A percentile compares a stretch with the other conserved stretches of the same genome.
phyloP scores from a whole-genome alignment of 2,797 vertebrate species.

The Pterois miles region DNA sequence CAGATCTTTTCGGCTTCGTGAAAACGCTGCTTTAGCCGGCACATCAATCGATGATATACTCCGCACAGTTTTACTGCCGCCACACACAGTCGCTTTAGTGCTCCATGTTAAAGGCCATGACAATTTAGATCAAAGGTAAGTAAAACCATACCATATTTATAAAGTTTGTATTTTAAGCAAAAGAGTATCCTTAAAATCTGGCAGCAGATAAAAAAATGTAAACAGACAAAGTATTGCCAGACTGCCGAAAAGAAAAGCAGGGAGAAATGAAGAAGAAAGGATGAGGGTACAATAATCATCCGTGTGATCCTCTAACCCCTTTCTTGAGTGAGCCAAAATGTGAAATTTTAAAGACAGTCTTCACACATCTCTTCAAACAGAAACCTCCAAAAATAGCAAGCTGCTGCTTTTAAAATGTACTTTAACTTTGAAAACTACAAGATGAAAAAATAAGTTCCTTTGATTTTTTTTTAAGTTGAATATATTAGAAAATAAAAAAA shows the following conservation, averaged over 20 bases:
- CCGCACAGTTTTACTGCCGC: slow-evolving; percentile 27
- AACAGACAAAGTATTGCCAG: background rate
- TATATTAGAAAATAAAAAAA: background rate
- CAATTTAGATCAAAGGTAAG: slow-evolving; percentile 25
- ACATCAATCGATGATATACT: slow-evolving; percentile 70
- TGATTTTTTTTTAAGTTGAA: background rate
- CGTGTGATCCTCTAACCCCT: background rate
- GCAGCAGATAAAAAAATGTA: background rate
- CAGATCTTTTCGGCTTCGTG: slow-evolving; percentile 75
- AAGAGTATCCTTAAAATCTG: background rate
- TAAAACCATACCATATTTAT: background rate
- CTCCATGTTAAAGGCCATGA: slow-evolving; percentile 23
- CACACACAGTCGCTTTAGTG: slow-evolving; percentile 28
- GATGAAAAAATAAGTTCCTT: background rate
- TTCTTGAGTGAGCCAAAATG: slow-evolving; percentile 17
- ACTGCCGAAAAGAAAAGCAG: background rate
- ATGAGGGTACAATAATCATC: slow-evolving; percentile 1
- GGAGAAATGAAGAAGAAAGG: background rate
- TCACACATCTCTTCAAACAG: slow-evolving; percentile 43
- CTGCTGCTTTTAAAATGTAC: background rate
- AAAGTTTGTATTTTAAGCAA: slow-evolving; percentile 19
- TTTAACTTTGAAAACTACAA: background rate
- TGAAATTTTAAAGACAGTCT: slow-evolving; percentile 30
- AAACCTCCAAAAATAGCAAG: slow-evolving; percentile 35
- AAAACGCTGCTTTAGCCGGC: slow-evolving; percentile 65